Conservation (phyloP, 2,888 invertebrate species). For the Liodrosophila aerea region DNA sequence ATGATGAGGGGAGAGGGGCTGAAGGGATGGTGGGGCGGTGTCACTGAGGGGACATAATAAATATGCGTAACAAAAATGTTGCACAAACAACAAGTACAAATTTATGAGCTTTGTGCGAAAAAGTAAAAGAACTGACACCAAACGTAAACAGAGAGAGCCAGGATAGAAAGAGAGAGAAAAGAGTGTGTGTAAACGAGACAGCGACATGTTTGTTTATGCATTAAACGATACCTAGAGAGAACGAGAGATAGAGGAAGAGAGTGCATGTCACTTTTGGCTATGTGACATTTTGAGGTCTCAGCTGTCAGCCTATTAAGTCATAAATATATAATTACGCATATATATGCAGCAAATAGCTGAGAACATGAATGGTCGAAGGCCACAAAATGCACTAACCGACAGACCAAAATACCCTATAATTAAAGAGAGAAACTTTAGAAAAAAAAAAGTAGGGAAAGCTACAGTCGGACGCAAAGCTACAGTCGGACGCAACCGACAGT, state of each 20-base stretch:
- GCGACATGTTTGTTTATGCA: constrained; percentile 37
- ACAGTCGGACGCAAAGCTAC: too few species aligned
- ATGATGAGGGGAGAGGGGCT: constrained; percentile 2
- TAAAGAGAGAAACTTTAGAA: too few species aligned
- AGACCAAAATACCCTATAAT: too few species aligned
- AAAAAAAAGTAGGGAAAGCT: too few species aligned
- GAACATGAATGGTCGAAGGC: too few species aligned
- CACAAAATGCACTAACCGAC: too few species aligned
- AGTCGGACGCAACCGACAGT: too few species aligned
- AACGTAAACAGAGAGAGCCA: constrained; percentile 25
- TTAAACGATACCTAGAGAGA: constrained; percentile 22
- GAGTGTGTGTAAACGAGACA: not conserved
- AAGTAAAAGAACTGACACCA: constrained; percentile 29
- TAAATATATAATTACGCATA: constrained; percentile 53
- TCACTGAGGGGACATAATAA: constrained; percentile 25
- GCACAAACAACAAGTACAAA: constrained; percentile 46
- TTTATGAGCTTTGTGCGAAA: constrained; percentile 45
- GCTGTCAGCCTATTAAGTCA: constrained; percentile 44
- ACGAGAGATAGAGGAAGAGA: too few species aligned
- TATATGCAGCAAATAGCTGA: constrained; percentile 8
- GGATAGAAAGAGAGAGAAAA: not conserved
- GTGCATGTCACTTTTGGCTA: constrained; percentile 12
- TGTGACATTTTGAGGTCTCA: constrained; percentile 23
- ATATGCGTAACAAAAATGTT: constrained; percentile 52
- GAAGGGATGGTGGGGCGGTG: too few species aligned